phyloP scores from a whole-genome alignment of 64 coral and sea anemone genomes.

The Actinia tenebrosa region DNA sequence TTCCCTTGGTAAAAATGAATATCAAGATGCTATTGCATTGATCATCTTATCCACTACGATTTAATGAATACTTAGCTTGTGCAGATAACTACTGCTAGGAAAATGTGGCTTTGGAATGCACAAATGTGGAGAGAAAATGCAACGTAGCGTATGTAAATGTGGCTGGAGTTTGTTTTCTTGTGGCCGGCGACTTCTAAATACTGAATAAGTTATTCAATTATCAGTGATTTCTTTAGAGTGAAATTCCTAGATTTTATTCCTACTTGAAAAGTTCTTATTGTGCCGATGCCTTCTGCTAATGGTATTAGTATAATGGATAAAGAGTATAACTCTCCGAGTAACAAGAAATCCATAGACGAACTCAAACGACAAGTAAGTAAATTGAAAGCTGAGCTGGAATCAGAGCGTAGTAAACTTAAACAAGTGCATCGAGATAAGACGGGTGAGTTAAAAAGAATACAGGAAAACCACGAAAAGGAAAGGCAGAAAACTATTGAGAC shows the following conservation, averaged over 20 bases:
- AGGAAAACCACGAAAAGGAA: constrained; percentile 88
- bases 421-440: constrained; percentile 91
- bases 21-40: constrained; percentile 3
- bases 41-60: neutral
- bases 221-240: constrained; percentile 11
- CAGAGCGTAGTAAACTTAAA: constrained; percentile 75
- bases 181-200: neutral
- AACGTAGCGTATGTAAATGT: constrained; percentile 14
- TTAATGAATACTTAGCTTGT: neutral
- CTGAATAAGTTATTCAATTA: constrained; percentile 19
- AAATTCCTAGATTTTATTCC: neutral
- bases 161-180: constrained; percentile 22
- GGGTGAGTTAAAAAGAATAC: constrained; percentile 81
- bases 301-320: constrained; percentile 70
- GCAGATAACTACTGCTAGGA: neutral
- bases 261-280: neutral
- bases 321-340: constrained; percentile 49
- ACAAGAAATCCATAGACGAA: constrained; percentile 68
- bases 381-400: constrained; percentile 85
- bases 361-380: constrained; percentile 73
- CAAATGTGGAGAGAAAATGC: constrained; percentile 23
- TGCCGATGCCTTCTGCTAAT: constrained; percentile 81
- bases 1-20: constrained; percentile 5
- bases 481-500: constrained; percentile 85
- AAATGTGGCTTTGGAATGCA: constrained; percentile 1